Evolutionary conservation across 2,797 vertebrate genomes (phyloP).

Genomic region (Tarsius wallacei): DNA sequence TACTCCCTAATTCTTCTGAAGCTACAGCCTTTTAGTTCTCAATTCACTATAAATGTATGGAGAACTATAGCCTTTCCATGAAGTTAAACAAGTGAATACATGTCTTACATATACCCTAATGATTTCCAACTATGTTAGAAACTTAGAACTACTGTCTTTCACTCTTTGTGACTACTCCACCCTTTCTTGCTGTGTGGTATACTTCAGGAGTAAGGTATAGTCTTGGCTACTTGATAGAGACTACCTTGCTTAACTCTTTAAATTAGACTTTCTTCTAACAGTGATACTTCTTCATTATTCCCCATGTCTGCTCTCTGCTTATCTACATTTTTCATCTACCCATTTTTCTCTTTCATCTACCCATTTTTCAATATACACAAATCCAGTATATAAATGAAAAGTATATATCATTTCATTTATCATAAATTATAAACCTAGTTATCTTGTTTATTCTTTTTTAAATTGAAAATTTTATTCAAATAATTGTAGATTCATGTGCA

Average conservation of each 20-base stretch:
- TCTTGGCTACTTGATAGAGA: conserved; percentile 25
- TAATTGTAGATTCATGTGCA: conserved; percentile 4
- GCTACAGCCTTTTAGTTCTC: background rate
- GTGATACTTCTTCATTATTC: background rate
- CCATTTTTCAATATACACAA: background rate
- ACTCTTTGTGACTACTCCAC: background rate
- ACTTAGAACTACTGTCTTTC: background rate
- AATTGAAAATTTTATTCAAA: conserved; percentile 24
- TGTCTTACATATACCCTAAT: conserved; percentile 20
- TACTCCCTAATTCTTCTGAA: background rate
- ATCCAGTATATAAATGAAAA: background rate
- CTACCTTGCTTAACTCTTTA: conserved; percentile 20
- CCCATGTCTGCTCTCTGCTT: background rate
- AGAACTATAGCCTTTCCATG: background rate
- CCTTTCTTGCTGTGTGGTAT: conserved; percentile 12
- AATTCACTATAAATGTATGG: background rate
- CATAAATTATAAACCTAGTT: conserved; percentile 16
- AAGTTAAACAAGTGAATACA: background rate
- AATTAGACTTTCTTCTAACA: conserved; percentile 26
- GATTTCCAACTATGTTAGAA: conserved; percentile 9
- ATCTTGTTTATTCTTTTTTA: background rate
- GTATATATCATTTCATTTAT: background rate
- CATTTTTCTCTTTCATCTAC: background rate
- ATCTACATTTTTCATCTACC: background rate
- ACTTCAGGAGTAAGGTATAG: background rate